A percentile compares a stretch with the other conserved stretches of the same genome.
These are phyloP conservation scores for Acanthiza pusilla DNA, from an alignment of 2,797 vertebrate species.

Conservation along the genomic window DNA sequence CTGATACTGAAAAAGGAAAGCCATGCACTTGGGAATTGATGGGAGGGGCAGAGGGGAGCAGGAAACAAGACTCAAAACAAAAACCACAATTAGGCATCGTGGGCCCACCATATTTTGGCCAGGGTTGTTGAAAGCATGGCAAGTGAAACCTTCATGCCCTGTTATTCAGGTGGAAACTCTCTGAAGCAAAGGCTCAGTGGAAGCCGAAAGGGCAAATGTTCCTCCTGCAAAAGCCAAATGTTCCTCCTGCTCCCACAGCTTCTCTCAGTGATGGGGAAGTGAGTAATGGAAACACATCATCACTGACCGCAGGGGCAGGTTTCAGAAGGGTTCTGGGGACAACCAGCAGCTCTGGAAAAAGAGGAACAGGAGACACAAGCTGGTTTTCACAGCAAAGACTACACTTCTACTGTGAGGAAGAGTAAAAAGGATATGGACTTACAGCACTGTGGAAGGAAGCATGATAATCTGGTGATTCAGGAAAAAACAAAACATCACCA, in stretches of 20 bases:
- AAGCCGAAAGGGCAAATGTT: not conserved
- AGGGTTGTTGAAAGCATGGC: not conserved
- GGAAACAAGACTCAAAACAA: not conserved
- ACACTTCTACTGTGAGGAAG: not conserved
- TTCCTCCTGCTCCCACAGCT: not conserved
- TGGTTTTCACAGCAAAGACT: not conserved
- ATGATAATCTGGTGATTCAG: not conserved
- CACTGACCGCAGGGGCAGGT: not conserved
- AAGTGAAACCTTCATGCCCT: not conserved
- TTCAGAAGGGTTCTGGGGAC: not conserved
- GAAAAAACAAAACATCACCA: not conserved
- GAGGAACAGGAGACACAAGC: not conserved
- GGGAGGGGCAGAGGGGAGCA: not conserved
- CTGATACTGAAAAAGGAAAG: not conserved
- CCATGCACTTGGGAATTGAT: not conserved
- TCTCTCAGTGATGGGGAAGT: not conserved
- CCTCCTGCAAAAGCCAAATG: not conserved
- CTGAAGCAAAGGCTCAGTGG: not conserved
- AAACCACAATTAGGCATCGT: not conserved
- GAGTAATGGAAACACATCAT: not conserved
- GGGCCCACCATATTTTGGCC: not conserved
- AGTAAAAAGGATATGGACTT: not conserved
- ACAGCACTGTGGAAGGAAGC: not conserved
- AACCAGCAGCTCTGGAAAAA: slow-evolving; percentile 11
- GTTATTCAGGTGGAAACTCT: not conserved